These are phyloP conservation scores for Lithophane ornitopus DNA, from an alignment of 2,888 invertebrate genomes.

Conservation along the genomic window DNA sequence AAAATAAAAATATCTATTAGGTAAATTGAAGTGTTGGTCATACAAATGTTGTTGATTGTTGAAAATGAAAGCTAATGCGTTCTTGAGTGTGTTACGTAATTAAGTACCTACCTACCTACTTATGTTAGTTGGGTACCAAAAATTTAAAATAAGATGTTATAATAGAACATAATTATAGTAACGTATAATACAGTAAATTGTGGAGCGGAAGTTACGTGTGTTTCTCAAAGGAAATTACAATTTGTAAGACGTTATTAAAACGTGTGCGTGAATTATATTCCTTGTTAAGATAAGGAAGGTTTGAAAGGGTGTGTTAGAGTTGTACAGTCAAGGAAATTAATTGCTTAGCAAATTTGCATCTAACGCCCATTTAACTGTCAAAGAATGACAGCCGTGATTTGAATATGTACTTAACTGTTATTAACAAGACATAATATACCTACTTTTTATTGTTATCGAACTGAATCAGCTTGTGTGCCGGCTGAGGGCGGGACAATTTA, in stretches of 20 bases:
- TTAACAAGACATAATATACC: too few relatives aligned
- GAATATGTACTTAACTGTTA: background rate
- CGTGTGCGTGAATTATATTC: background rate
- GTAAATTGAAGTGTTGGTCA: slow-evolving; percentile 3
- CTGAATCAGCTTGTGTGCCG: too few relatives aligned
- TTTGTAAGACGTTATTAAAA: slow-evolving; percentile 14
- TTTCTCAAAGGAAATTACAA: slow-evolving; percentile 2
- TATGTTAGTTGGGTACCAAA: slow-evolving; percentile 1
- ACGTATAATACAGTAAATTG: background rate
- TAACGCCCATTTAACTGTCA: background rate
- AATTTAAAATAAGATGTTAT: background rate
- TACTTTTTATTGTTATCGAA: too few relatives aligned
- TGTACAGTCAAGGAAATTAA: background rate
- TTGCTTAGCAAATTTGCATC: background rate
- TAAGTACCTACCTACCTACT: background rate
- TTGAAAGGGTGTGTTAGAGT: background rate
- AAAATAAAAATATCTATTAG: background rate
- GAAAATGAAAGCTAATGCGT: background rate
- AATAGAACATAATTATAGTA: slow-evolving; percentile 10
- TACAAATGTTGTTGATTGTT: slow-evolving; percentile 17
- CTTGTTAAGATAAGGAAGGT: background rate
- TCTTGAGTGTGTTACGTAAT: background rate
- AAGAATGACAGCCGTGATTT: background rate
- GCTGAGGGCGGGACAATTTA: background rate
- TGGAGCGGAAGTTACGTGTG: background rate